Conservation (phyloP, 2,797 vertebrate species). For the Potorous gilbertii region DNA sequence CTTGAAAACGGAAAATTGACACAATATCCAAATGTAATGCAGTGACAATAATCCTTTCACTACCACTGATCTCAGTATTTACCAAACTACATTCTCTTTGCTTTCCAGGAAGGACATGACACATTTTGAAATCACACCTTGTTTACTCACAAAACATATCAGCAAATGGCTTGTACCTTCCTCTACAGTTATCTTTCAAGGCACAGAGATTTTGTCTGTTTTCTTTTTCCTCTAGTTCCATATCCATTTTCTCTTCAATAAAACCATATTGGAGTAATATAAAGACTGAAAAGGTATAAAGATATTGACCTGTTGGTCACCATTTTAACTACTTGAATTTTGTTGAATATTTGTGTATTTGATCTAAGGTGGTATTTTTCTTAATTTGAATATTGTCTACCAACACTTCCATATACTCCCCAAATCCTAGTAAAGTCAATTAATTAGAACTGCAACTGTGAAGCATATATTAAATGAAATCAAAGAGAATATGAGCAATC, state of each 20-base stretch:
- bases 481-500: background rate
- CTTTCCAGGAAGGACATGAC: slow-evolving; percentile 19
- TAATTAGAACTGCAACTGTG: background rate
- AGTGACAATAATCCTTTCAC: slow-evolving; percentile 1
- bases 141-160: background rate
- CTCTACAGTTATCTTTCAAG: background rate
- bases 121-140: background rate
- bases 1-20: background rate
- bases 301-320: background rate
- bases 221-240: background rate
- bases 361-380: background rate
- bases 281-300: background rate
- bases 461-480: slow-evolving; percentile 6
- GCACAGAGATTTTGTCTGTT: background rate
- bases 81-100: background rate
- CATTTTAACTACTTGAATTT: background rate
- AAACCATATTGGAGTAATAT: background rate
- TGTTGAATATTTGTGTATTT: background rate
- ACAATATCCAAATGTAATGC: background rate
- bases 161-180: background rate
- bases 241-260: background rate
- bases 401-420: background rate
- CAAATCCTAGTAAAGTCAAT: background rate
- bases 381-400: background rate
- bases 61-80: slow-evolving; percentile 9